Evolutionary conservation across 2,113 vertebrate species (phyloP).

Genomic region (Limnothrissa miodon): DNA sequence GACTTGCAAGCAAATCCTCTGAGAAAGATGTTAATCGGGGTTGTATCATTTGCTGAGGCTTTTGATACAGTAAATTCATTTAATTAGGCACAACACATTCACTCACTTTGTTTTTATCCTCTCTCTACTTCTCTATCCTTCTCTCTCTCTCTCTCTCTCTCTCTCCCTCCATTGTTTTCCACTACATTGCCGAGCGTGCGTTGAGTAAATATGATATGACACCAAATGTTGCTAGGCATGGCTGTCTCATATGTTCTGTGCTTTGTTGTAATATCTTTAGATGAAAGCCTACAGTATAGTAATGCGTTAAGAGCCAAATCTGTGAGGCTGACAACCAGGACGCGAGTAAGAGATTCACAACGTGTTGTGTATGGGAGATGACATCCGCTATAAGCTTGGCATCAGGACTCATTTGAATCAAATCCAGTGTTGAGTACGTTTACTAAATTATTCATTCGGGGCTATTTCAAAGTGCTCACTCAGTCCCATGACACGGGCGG

Average conservation of each 20-base stretch:
- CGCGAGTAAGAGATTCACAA: background rate
- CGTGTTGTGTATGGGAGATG: background rate
- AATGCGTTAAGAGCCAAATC: background rate
- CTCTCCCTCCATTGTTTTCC: background rate
- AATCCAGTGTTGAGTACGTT: background rate
- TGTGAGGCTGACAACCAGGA: background rate
- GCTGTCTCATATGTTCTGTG: background rate
- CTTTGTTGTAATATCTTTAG: background rate
- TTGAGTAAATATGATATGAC: background rate
- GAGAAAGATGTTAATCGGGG: constrained; percentile 58
- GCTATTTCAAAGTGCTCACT: background rate
- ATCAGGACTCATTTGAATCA: background rate
- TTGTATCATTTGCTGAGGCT: constrained; percentile 62
- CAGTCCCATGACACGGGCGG: background rate
- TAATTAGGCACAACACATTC: constrained; percentile 43
- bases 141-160: background rate
- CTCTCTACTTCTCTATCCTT: background rate
- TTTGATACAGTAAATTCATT: constrained; percentile 59
- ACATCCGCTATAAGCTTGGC: background rate
- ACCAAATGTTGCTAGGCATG: constrained; percentile 7
- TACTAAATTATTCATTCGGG: background rate
- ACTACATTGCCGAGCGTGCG: background rate
- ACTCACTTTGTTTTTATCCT: constrained; percentile 10
- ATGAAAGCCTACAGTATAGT: background rate
- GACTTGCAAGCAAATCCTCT: constrained; percentile 50